phyloP scores from a whole-genome alignment of 2,113 vertebrate species.

The Garra rufa region DNA sequence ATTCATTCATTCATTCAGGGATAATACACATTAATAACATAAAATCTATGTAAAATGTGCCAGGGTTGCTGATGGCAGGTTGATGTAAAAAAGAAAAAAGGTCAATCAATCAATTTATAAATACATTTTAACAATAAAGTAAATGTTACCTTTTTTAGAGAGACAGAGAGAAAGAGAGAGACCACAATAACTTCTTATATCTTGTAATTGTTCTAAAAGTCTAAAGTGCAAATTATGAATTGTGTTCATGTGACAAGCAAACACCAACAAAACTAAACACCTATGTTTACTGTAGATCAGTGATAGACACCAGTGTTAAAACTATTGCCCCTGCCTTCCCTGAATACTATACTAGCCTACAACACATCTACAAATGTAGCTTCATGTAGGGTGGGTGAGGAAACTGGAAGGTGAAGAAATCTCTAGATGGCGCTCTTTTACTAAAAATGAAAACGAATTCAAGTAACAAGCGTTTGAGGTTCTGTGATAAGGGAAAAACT shows the following conservation, averaged over 20 bases:
- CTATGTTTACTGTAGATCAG: neutral
- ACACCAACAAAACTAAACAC: neutral
- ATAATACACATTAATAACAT: no score
- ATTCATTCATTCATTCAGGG: no score
- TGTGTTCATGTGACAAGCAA: neutral
- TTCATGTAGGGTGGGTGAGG: neutral
- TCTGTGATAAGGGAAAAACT: neutral
- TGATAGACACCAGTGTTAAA: no score
- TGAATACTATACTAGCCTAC: neutral
- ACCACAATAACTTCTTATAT: no score
- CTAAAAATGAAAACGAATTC: neutral
- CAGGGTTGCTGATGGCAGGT: neutral
- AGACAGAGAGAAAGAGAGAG: no score
- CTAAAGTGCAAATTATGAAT: neutral
- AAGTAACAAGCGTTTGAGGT: neutral
- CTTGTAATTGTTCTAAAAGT: no score
- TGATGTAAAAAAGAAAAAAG: no score
- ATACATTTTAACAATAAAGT: no score
- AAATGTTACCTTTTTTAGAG: no score
- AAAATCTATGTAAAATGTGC: neutral
- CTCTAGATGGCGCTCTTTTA: slow-evolving; percentile 44
- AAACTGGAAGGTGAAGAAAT: no score
- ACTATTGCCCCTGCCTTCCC: no score
- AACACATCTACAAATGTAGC: neutral
- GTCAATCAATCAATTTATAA: neutral